Evolutionary conservation across 1,140 invertebrate species (phyloP).

Genomic region (Trachymyrmex septentrionalis): DNA sequence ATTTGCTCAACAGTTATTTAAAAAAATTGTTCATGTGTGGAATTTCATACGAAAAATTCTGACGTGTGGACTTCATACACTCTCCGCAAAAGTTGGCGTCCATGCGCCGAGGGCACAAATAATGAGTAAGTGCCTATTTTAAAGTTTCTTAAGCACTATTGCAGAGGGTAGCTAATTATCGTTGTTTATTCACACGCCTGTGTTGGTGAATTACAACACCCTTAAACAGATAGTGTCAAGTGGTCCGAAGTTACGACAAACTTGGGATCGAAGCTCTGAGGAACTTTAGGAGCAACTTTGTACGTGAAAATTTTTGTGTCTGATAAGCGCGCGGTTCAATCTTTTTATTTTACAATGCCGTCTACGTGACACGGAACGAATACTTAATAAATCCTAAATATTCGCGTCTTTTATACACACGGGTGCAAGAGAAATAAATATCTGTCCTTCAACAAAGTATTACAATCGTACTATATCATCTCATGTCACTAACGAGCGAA

Average conservation of each 20-base stretch:
- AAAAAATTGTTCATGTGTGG: no score
- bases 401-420: background rate
- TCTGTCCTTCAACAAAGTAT: slow-evolving; percentile 42
- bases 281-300: slow-evolving; percentile 18
- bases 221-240: slow-evolving; percentile 62
- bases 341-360: slow-evolving; percentile 27
- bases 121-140: slow-evolving; percentile 43
- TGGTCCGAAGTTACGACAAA: slow-evolving; percentile 43
- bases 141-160: slow-evolving; percentile 56
- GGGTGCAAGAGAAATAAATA: background rate
- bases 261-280: slow-evolving; percentile 1
- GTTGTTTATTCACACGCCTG: slow-evolving; percentile 54
- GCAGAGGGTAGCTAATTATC: slow-evolving; percentile 57
- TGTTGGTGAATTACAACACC: slow-evolving; percentile 49
- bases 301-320: slow-evolving; percentile 37
- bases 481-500: slow-evolving; percentile 9
- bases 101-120: background rate
- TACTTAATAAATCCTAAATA: slow-evolving; percentile 35
- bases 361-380: slow-evolving; percentile 10
- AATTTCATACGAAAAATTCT: no score
- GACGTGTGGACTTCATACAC: no score
- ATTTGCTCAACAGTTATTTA: no score
- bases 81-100: no score
- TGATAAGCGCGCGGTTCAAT: background rate
- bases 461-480: slow-evolving; percentile 18